phyloP scores from a whole-genome alignment of 2,797 vertebrate species.

The Furcifer pardalis region DNA sequence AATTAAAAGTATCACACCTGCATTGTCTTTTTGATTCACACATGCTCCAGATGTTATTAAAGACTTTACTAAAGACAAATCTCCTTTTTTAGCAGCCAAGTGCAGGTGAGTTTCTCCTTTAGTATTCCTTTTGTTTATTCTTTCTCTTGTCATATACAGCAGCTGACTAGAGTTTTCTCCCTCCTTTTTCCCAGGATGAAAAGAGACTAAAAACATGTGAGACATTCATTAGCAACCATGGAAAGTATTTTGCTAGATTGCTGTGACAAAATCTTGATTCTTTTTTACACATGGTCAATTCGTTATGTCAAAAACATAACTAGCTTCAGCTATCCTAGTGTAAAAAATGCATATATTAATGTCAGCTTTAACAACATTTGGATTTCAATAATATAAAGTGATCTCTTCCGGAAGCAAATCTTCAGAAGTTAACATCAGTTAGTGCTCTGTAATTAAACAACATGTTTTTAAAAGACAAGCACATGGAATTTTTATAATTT shows the following conservation, averaged over 20 bases:
- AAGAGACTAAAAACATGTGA: slow-evolving; percentile 47
- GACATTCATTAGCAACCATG: background rate
- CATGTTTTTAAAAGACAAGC: background rate
- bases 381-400: background rate
- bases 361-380: background rate
- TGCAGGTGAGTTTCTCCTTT: slow-evolving; percentile 82
- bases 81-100: slow-evolving; percentile 76
- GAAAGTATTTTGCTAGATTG: background rate
- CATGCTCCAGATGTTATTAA: slow-evolving; percentile 80
- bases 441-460: background rate
- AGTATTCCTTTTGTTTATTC: slow-evolving; percentile 67
- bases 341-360: background rate
- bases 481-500: background rate
- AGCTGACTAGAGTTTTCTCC: slow-evolving; percentile 32
- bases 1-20: slow-evolving; percentile 76
- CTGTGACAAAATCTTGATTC: slow-evolving; percentile 8
- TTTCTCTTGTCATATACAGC: slow-evolving; percentile 21
- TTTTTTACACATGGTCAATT: background rate
- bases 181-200: slow-evolving; percentile 29
- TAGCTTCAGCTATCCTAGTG: background rate
- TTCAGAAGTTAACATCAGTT: background rate
- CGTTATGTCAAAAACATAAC: background rate
- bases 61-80: slow-evolving; percentile 74
- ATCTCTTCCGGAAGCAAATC: background rate
- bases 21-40: slow-evolving; percentile 81